Evolutionary conservation across 2,888 invertebrate species (phyloP), one percentile per base, ranked within the genome.

Genomic region (Drosophila suboccidentalis): DNA sequence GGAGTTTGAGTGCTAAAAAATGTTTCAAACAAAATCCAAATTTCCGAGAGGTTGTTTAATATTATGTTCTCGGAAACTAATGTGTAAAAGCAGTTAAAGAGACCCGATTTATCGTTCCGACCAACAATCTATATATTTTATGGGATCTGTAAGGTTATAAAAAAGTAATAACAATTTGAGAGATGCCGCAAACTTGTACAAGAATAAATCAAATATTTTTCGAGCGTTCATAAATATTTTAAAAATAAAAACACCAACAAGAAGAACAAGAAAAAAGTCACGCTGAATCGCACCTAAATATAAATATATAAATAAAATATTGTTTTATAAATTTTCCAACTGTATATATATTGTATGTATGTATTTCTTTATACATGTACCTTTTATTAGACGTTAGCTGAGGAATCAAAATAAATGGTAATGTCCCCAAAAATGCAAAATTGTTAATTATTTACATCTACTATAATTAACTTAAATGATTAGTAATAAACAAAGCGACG

Each of bases 391-490:
- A 75, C 82, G 78, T 78, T 74, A 80, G 67, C 55, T 61, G 43
- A 63, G 15, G 69, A 74, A 75, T 84, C 66, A 75, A 87, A 86
- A 85, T 85, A 87, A 82, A 86, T 64, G 60, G 59, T 65, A 74
- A 74, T 74, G 54, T 75, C 75, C 71, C 71, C 65, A 47, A 59
- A 17, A n/a, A n/a, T n/a, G 10, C 15, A n/a, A 63, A 63, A 36
- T 53, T 11, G 34, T 57, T 36, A 34, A 17, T 44, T 34, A 44
- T 32, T 54, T 50, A 19, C 43, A 11, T 5, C 17, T 19, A 4
- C 10, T 10, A 43, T 11, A 43, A 0, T 43, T 19, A 19, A 43
- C 10, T 19, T 3, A 41, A n/a, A 13, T 17, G 5, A 54, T 13
- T 11, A 17, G 11, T 26, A 17, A 22, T 10, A 51, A n/a, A 51